A percentile compares a stretch with the other conserved stretches of the same genome.
phyloP scores from a whole-genome alignment of 2,797 vertebrate genomes.

The Enteromius argenteus region DNA sequence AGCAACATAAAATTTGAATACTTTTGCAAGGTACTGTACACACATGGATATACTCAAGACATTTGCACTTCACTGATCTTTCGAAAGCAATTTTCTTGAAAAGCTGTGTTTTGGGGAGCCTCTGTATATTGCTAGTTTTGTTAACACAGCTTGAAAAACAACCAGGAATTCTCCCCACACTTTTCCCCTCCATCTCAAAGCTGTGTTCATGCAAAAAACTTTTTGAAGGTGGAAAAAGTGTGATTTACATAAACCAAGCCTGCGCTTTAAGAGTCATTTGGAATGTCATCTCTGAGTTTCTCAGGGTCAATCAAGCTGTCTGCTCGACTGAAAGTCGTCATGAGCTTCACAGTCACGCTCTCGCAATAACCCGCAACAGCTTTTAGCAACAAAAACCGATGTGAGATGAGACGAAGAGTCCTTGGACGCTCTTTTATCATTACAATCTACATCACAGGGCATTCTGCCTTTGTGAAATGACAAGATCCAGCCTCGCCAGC shows the following conservation, averaged over 20 bases:
- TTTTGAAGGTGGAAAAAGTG: neutral
- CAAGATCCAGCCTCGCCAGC: conserved; percentile 26
- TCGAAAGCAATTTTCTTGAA: neutral
- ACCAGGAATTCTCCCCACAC: neutral
- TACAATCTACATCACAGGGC: conserved; percentile 17
- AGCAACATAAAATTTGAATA: too few species aligned
- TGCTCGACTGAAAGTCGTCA: neutral
- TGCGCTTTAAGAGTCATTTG: neutral
- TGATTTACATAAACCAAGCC: conserved; percentile 22
- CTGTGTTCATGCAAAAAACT: neutral
- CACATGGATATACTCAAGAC: too few species aligned
- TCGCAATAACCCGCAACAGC: conserved; percentile 27
- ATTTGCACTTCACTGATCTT: neutral
- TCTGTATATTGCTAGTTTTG: neutral
- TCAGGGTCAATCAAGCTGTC: conserved; percentile 6
- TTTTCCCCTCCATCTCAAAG: neutral
- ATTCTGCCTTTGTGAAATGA: conserved; percentile 24
- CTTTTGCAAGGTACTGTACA: too few species aligned
- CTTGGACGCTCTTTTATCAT: conserved; percentile 23
- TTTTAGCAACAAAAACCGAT: neutral
- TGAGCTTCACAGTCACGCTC: conserved; percentile 31
- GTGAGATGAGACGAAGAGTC: neutral
- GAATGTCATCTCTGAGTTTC: conserved; percentile 14
- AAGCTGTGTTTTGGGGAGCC: neutral
- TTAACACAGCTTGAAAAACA: neutral